Evolutionary conservation across 2,888 invertebrate species (phyloP).

Genomic region (Globia sparganii): DNA sequence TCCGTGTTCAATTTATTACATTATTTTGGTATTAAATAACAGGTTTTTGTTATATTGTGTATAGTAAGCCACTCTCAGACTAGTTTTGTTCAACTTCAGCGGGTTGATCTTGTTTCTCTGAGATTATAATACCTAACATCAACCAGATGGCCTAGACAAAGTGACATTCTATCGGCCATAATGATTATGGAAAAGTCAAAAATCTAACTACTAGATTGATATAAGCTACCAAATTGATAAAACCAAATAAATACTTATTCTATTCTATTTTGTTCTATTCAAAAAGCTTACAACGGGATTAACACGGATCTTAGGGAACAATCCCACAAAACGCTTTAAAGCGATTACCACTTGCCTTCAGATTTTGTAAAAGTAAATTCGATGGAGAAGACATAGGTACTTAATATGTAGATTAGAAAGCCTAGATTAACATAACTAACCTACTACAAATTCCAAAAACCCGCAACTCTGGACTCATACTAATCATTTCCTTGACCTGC

Average conservation of each 20-base stretch:
- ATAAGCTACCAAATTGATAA: no score
- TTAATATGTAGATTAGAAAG: not conserved
- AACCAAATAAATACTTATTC: no score
- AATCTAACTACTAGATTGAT: not conserved
- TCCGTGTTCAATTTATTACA: conserved; percentile 25
- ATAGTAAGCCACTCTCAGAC: not conserved
- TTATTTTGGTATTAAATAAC: conserved; percentile 7
- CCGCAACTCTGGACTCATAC: not conserved
- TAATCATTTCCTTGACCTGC: no score
- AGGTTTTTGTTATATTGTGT: not conserved
- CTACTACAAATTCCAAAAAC: not conserved
- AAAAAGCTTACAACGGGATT: no score
- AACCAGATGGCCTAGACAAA: not conserved
- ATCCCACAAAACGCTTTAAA: not conserved
- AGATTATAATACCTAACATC: not conserved
- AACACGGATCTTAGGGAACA: no score
- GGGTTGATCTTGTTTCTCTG: not conserved
- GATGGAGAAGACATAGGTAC: not conserved
- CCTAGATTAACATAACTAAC: not conserved
- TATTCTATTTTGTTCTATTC: no score
- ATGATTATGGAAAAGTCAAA: not conserved
- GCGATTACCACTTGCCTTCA: not conserved
- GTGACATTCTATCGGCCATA: not conserved
- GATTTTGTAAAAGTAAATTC: not conserved
- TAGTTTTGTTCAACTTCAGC: not conserved